These are phyloP conservation scores for Akabosia matsudoensis DNA, from an alignment of 1,140 invertebrate species.

Conservation along the genomic window DNA sequence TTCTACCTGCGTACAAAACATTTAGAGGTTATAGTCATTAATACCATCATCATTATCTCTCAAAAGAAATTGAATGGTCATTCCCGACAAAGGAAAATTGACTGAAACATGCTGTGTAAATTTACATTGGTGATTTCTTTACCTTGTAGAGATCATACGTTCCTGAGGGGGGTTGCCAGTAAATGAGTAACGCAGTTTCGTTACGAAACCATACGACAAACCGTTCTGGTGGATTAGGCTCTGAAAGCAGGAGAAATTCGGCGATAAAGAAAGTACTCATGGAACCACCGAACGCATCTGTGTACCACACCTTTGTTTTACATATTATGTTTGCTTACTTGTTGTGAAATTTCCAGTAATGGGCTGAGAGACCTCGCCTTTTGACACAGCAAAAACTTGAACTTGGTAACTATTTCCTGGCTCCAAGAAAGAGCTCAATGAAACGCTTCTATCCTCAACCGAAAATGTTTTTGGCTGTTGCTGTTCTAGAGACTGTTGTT, in stretches of 20 bases:
- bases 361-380: conserved; percentile 1
- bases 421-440: conserved; percentile 3
- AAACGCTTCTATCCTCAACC: conserved; percentile 1
- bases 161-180: conserved; percentile 19
- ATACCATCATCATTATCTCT: neutral
- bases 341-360: conserved; percentile 12
- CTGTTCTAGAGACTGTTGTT: neutral
- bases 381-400: conserved; percentile 3
- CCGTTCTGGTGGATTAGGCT: conserved; percentile 16
- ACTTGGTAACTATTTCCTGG: conserved; percentile 19
- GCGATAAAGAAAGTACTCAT: too few species aligned
- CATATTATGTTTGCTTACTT: neutral
- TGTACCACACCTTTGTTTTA: too few species aligned
- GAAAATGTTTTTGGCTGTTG: conserved; percentile 17
- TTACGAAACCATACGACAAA: conserved; percentile 27
- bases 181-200: conserved; percentile 9
- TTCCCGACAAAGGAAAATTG: neutral
- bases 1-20: neutral
- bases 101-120: neutral
- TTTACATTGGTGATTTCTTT: neutral
- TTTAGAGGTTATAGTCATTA: neutral
- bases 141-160: conserved; percentile 18
- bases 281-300: too few species aligned
- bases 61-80: neutral
- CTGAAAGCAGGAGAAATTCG: neutral